Evolutionary conservation across 2,797 vertebrate species (phyloP).

Genomic region (Coccyzus lansbergi): DNA sequence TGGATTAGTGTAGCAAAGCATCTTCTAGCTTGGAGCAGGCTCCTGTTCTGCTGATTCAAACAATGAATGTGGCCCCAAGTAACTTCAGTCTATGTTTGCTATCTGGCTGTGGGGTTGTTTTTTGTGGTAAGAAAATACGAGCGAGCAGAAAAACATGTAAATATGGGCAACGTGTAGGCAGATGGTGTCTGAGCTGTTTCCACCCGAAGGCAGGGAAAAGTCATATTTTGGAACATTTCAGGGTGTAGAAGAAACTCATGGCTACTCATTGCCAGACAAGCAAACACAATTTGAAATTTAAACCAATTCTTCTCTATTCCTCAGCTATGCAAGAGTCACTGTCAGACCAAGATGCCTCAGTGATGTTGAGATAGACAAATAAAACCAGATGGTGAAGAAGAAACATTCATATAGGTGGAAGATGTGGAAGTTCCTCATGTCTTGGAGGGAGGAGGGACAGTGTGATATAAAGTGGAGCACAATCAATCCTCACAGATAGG

Average conservation of each 20-base stretch:
- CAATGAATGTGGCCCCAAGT: not conserved
- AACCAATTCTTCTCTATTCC: not conserved
- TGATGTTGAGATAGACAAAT: not conserved
- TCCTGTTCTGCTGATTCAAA: not conserved
- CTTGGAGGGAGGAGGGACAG: not conserved
- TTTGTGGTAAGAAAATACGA: not conserved
- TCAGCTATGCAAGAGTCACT: not conserved
- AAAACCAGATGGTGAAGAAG: not conserved
- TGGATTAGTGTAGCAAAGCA: rapidly evolving
- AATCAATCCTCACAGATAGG: not conserved
- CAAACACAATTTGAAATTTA: not conserved
- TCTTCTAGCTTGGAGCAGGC: not conserved
- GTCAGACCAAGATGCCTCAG: not conserved
- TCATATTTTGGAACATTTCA: not conserved
- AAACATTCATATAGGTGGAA: not conserved
- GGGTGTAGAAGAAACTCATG: not conserved
- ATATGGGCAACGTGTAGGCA: not conserved
- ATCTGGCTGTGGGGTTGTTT: not conserved
- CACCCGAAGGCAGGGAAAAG: not conserved
- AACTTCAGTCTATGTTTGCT: not conserved
- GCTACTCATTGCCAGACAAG: not conserved
- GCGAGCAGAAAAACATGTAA: not conserved
- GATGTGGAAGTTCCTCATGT: not conserved
- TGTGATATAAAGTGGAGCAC: not conserved
- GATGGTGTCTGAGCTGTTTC: not conserved